Evolutionary conservation across 2,888 invertebrate genomes (phyloP), one percentile per base, ranked within the genome.

Genomic region (Linyphia triangularis): DNA sequence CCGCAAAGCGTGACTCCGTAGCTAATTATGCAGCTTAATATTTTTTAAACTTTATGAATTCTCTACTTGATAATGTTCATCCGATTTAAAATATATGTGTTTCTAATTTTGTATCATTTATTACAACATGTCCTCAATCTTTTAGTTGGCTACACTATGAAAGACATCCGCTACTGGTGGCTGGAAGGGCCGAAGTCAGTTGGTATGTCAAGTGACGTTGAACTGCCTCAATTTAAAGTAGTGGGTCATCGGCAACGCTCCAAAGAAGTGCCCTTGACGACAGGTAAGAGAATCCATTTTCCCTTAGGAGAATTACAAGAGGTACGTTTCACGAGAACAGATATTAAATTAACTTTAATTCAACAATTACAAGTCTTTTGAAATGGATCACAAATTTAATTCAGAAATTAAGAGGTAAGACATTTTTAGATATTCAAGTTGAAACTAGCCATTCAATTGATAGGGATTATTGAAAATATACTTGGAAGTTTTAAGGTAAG

Each of bases 221-320:
- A 91, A 73, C 90, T 92, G 16, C 92, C 92, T 2, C 92, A 92
- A 86, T 92, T 92, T 81, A 91, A 91, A 84, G 91, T 91, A 16
- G 78, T 91, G 51, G 91, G 91, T 19, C 90, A 91, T 59, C 78
- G 89, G 61, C 90, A 91, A 89, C 82, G 86, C 30, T 79, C 88
- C 9, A 91, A 90, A 81, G 90, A 90, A 73, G 89, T 90, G 73
- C 73, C 72, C 63, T 88, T 91, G 33, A 90, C 89, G 13, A 91
- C 97, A 96, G 97, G 97, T 98, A 96, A 95, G 89, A 70, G 28
- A 65, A 28, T 6, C 24, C 33, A 37, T 13, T 40, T 40, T 1
- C n/a, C 70, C n/a, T 51, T 3, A 51, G 51, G n/a, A 51, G 16
- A n/a, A 40, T 40, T 40, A n/a, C 0, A n/a, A n/a, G n/a, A 51